Conservation (phyloP, 2,888 invertebrate species). For the Archaeoteleia sp. region DNA sequence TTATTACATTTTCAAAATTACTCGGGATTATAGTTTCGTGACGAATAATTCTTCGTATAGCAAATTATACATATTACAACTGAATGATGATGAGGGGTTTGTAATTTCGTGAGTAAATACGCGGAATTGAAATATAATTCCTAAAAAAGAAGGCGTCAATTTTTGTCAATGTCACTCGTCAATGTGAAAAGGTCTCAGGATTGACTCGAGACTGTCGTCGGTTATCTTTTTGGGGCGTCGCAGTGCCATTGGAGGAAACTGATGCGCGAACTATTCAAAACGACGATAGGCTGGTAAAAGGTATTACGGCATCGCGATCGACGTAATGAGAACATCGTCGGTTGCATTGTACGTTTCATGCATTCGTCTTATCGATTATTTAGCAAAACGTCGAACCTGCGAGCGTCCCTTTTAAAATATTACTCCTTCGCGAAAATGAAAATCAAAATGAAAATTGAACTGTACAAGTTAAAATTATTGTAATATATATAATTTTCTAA, state of each 20-base stretch:
- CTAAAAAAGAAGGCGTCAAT: no score
- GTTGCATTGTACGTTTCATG: slow-evolving; percentile 20
- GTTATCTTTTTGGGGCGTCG: slow-evolving; percentile 33
- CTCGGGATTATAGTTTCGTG: background rate
- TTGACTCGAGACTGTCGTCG: slow-evolving; percentile 27
- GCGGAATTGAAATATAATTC: no score
- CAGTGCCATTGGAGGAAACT: slow-evolving; percentile 23
- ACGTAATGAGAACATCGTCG: slow-evolving; percentile 53
- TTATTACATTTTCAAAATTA: slow-evolving; percentile 2
- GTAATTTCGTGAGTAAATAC: no score
- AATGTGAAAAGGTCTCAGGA: no score
- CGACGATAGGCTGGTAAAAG: slow-evolving; percentile 29
- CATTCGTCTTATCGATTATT: slow-evolving; percentile 50
- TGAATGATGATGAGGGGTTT: no score
- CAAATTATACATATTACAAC: no score
- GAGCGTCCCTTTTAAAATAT: slow-evolving; percentile 42
- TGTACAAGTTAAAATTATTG: no score
- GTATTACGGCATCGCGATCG: slow-evolving; percentile 46
- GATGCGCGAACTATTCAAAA: slow-evolving; percentile 41
- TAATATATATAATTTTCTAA: no score
- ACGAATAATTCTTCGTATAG: no score
- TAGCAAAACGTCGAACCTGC: slow-evolving; percentile 41
- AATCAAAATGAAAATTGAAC: no score
- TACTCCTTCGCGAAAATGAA: slow-evolving; percentile 17
- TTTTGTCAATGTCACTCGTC: no score